Evolutionary conservation across 2,113 vertebrate species (phyloP), one percentile per base, ranked within the genome.

Genomic region (Neodon shergylaensis): DNA sequence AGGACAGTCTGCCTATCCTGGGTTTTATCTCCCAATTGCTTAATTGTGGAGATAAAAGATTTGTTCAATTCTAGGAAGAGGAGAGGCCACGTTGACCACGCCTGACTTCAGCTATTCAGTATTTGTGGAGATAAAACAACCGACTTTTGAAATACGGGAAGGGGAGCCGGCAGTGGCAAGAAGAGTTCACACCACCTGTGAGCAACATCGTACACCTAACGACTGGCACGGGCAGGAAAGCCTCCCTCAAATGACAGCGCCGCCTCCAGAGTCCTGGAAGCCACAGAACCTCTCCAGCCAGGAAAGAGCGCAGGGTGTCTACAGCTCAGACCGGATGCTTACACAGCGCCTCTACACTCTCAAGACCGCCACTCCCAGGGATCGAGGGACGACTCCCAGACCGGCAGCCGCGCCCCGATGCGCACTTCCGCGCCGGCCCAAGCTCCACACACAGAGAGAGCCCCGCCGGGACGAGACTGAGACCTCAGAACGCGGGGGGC

Each of bases 401-500:
- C 61, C 3, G 39, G 39, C 83, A 85, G 83, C 83, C 42, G 61
- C 63, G 42, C 83, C 83, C 63, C 63, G 3, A 12, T 0, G 16
- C 28, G 61, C 63, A 44, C 39, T 65, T 44, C 63, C 83, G 42
- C 83, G 42, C 42, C 1, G 42, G 42, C 28, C 31, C 17, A 63
- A 66, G 39, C 61, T 47, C 39, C 82, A 21, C 39, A 3, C 26
- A 7, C 28, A 19, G 39, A 44, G 76, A 19, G 39, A 44, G 76
- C 10, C 61, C 26, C 0, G 26, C 1, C 26, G 3, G 63, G 42
- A 6, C n/a, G 3, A 39, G 24, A 19, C 31, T 3, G 16, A 68
- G 17, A 49, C 28, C 31, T 65, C 7, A 66, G 63, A 85, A 68
- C 12, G 42, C 42, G 0, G 58, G 58, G n/a, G 58, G 19, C 21